These are phyloP conservation scores for Corythaixoides concolor DNA, from an alignment of 2,113 vertebrate genomes.

Conservation along the genomic window DNA sequence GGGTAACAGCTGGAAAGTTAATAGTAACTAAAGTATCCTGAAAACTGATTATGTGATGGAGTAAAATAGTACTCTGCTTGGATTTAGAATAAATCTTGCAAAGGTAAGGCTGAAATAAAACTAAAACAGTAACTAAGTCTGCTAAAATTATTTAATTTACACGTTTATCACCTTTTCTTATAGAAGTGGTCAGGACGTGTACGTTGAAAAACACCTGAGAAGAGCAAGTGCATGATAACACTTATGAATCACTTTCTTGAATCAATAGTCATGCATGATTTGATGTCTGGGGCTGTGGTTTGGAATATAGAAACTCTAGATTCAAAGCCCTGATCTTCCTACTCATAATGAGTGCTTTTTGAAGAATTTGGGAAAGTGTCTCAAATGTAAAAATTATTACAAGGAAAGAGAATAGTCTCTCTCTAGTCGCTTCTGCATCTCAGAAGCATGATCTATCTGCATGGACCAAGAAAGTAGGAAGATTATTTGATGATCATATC, in stretches of 20 bases:
- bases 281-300: not conserved
- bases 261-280: not conserved
- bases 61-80: not conserved
- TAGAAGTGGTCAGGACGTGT: not conserved
- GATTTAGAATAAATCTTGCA: not conserved
- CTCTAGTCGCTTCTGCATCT: not conserved
- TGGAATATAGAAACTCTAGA: not conserved
- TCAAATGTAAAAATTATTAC: not conserved
- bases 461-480: not conserved
- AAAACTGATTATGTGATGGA: not conserved
- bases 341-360: not conserved
- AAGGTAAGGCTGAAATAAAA: not conserved
- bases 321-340: not conserved
- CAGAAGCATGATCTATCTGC: not conserved
- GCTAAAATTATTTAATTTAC: not conserved
- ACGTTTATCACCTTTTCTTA: not conserved
- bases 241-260: not conserved
- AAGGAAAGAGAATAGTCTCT: not conserved
- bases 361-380: not conserved
- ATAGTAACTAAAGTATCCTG: not conserved
- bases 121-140: not conserved
- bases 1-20: not conserved
- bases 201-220: not conserved
- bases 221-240: not conserved
- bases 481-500: not conserved